phyloP scores from a whole-genome alignment of 2,888 invertebrate species.

The Ophioninae sp. region DNA sequence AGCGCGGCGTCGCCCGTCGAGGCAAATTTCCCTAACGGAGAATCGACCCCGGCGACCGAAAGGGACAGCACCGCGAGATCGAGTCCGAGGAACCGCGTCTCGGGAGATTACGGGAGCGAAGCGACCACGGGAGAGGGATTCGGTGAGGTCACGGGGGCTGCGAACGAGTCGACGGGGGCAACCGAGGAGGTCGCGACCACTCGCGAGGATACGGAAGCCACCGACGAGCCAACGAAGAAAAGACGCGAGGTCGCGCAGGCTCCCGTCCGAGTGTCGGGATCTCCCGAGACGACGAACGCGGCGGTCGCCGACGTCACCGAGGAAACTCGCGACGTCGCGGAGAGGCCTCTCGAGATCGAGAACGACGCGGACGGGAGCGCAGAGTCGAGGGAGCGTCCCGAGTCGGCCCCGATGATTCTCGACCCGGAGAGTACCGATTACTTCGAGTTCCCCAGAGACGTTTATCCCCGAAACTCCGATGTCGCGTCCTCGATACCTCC shows the following conservation, averaged over 20 bases:
- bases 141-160: background rate
- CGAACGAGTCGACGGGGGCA: background rate
- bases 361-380: background rate
- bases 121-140: background rate
- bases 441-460: slow-evolving; percentile 6
- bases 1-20: background rate
- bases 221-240: too few relatives aligned
- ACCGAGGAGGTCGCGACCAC: background rate
- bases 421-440: slow-evolving; percentile 2
- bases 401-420: background rate
- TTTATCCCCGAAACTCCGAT: slow-evolving; percentile 38
- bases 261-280: background rate
- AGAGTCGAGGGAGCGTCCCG: background rate
- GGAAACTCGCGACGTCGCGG: background rate
- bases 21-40: background rate
- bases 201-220: too few relatives aligned
- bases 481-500: background rate
- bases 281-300: background rate
- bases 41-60: background rate
- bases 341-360: background rate
- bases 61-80: too few relatives aligned
- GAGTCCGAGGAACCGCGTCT: too few relatives aligned
- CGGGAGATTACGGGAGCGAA: background rate
- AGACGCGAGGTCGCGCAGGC: too few relatives aligned
- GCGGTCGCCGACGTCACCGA: background rate